Evolutionary conservation across 2,888 invertebrate species (phyloP).

Genomic region (Buathra laborator): DNA sequence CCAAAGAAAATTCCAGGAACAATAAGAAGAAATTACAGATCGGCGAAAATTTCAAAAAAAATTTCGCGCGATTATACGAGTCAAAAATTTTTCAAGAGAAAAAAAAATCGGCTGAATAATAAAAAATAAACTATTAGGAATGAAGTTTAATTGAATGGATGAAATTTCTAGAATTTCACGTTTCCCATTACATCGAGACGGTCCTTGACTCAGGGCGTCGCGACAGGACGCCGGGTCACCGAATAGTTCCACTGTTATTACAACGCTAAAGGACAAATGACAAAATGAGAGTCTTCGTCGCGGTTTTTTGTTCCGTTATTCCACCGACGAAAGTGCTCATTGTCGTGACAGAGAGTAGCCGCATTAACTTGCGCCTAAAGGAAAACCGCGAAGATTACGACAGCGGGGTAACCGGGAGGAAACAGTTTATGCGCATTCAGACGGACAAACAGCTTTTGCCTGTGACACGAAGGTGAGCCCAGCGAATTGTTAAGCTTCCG

Average conservation of each 20-base stretch:
- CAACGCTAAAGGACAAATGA: slow-evolving; percentile 5
- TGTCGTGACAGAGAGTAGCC: neutral
- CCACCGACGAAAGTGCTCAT: slow-evolving; percentile 9
- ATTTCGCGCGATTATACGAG: too few relatives aligned
- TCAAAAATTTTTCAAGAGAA: neutral
- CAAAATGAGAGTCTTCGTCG: slow-evolving; percentile 26
- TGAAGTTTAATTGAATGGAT: slow-evolving; percentile 3
- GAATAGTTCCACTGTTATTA: slow-evolving; percentile 8
- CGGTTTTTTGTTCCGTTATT: neutral
- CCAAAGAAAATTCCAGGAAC: too few relatives aligned
- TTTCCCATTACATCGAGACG: neutral
- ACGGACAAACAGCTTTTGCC: slow-evolving; percentile 65
- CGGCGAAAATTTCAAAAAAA: too few relatives aligned
- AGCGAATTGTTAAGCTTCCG: slow-evolving; percentile 67
- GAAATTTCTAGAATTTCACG: slow-evolving; percentile 18
- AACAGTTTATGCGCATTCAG: slow-evolving; percentile 54
- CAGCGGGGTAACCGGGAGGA: neutral
- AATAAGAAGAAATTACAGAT: too few relatives aligned
- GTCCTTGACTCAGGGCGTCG: neutral
- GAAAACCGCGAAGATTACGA: neutral
- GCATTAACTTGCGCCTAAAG: neutral
- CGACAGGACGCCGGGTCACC: slow-evolving; percentile 34
- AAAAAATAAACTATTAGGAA: neutral
- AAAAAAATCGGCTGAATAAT: neutral
- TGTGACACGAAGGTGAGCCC: slow-evolving; percentile 65